Conservation (phyloP, 2,888 invertebrate genomes). For the Resseliella maxima region DNA sequence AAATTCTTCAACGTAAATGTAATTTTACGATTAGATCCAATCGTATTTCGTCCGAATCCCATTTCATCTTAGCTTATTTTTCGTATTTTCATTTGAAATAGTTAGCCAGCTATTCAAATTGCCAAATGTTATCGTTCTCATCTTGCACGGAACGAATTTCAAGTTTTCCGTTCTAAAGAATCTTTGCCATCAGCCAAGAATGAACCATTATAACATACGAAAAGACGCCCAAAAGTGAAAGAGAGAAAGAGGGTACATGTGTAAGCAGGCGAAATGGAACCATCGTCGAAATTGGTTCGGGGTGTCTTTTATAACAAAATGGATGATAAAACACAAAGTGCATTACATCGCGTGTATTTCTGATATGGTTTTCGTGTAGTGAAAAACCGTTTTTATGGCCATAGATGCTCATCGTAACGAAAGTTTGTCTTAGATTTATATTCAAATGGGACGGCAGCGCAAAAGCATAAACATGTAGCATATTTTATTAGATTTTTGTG, state of each 20-base stretch:
- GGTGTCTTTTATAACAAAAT: constrained; percentile 53
- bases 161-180: background rate
- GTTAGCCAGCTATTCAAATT: constrained; percentile 34
- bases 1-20: constrained; percentile 47
- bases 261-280: background rate
- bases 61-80: constrained; percentile 48
- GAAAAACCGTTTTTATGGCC: constrained; percentile 13
- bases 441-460: constrained; percentile 46
- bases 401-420: constrained; percentile 37
- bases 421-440: constrained; percentile 53
- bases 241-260: background rate
- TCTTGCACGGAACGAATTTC: constrained; percentile 10
- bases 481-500: constrained; percentile 37
- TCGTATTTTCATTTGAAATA: background rate
- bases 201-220: background rate
- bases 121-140: background rate
- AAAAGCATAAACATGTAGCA: constrained; percentile 51
- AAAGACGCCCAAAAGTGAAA: background rate
- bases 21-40: constrained; percentile 49
- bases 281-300: constrained; percentile 41
- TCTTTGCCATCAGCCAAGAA: background rate
- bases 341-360: constrained; percentile 42
- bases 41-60: constrained; percentile 38
- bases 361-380: constrained; percentile 12
- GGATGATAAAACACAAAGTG: constrained; percentile 53